Evolutionary conservation across 2,113 vertebrate genomes (phyloP), one percentile per base, ranked within the genome.

Genomic region (Chauna torquata): DNA sequence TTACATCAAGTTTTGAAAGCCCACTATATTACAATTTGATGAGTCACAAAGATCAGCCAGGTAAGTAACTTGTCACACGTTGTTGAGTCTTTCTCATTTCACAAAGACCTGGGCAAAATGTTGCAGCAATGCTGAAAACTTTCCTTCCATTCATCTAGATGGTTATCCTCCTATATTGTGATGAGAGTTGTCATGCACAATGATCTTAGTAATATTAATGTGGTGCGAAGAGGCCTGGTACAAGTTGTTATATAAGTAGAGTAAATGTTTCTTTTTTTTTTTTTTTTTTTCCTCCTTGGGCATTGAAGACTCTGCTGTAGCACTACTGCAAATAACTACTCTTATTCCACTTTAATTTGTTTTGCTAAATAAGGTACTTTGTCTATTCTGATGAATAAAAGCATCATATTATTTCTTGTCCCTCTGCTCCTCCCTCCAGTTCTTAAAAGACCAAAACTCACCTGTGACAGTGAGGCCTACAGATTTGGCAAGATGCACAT

Each of bases 41-140:
- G 97, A 97, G 79, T 92, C 96, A 94, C 95, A 92, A 95, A 98
- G 96, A 97, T 97, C 88, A 97, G 97, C 94, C 92, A 97, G 96
- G 90, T 97, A 80, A 96, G 92, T 90, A 91, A 94, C 69, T 66
- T 90, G 89, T 72, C 87, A 96, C 96, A 91, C 79, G 2, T 17
- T 66, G 92, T 92, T 92, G 54, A 68, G 74, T 93, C 82, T 92
- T 49, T 74, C 94, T 93, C 27, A 91, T 97, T 94, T 94, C 94
- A 93, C 80, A 49, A 55, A 50, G 42, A 95, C 62, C 83, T 83
- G 88, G 86, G 82, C 77, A 94, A 95, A 91, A 94, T 5, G 4
- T 55, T 87, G 71, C 23, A 87, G 42, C 47, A 94, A 76, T 64
- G 58, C 82, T 82, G 87, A 91, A 89, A 85, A 65, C n/a, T 49